A percentile compares a stretch with the other conserved stretches of the same genome.
phyloP scores from a whole-genome alignment of 2,888 invertebrate genomes.

The Trichogramma evanescens region DNA sequence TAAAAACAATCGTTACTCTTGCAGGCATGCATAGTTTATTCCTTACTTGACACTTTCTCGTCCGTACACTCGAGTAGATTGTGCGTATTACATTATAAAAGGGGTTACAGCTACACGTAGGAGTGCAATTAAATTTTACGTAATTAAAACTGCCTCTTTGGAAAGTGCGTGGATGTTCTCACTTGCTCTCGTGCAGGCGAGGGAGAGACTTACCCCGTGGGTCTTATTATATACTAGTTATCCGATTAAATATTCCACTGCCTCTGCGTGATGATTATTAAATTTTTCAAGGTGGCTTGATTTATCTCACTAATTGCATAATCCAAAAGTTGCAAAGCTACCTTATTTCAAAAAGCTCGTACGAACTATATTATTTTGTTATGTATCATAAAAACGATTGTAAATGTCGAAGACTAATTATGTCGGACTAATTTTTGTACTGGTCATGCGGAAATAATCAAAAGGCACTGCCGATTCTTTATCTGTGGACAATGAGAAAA shows the following conservation, averaged over 20 bases:
- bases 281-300: conserved; percentile 14
- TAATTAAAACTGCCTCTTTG: conserved; percentile 21
- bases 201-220: conserved; percentile 3
- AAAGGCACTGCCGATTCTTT: too few relatives aligned
- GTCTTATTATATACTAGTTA: conserved; percentile 16
- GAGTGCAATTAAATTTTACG: conserved; percentile 22
- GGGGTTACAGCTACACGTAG: conserved; percentile 4
- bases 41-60: conserved; percentile 14
- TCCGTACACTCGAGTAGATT: conserved; percentile 1
- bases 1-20: too few relatives aligned
- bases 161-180: conserved; percentile 11
- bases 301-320: neutral
- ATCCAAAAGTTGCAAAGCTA: too few relatives aligned
- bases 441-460: too few relatives aligned
- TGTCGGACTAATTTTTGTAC: too few relatives aligned
- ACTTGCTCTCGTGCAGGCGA: neutral
- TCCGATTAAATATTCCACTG: conserved; percentile 3
- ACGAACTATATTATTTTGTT: neutral
- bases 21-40: neutral
- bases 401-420: too few relatives aligned
- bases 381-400: too few relatives aligned
- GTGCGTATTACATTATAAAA: neutral
- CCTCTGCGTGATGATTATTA: neutral
- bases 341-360: neutral
- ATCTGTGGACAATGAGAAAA: neutral